A percentile compares a stretch with the other conserved stretches of the same genome.
These are phyloP conservation scores for Sturnus vulgaris DNA, from an alignment of 2,113 vertebrate species.

Conservation along the genomic window DNA sequence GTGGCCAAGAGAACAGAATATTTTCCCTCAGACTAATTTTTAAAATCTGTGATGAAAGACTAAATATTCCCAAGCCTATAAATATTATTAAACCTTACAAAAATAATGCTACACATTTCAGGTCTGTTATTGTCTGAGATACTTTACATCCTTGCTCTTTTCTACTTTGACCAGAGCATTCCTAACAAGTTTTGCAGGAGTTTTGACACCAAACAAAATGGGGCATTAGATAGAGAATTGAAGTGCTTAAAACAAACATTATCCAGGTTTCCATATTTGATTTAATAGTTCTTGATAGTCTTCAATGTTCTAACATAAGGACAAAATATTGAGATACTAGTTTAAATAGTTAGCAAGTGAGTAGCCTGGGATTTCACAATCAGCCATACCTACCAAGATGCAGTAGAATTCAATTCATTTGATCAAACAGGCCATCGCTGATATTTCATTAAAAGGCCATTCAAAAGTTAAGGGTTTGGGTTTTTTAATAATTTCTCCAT, in stretches of 20 bases:
- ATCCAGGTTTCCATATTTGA: not conserved
- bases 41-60: not conserved
- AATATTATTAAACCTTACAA: not conserved
- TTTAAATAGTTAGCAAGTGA: not conserved
- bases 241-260: not conserved
- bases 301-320: not conserved
- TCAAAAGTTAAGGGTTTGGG: not conserved
- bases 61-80: not conserved
- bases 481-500: not conserved
- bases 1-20: not conserved
- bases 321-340: not conserved
- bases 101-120: not conserved
- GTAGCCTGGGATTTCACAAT: not conserved
- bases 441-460: not conserved
- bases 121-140: not conserved
- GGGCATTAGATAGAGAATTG: not conserved
- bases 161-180: not conserved
- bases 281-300: not conserved
- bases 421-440: not conserved
- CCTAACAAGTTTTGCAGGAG: not conserved
- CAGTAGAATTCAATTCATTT: not conserved
- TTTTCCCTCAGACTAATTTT: not conserved
- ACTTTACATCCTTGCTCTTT: not conserved
- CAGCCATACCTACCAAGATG: not conserved
- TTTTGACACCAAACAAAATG: not conserved